These are phyloP conservation scores for Cephus cinctus DNA, from an alignment of 1,140 invertebrate genomes.

Conservation along the genomic window DNA sequence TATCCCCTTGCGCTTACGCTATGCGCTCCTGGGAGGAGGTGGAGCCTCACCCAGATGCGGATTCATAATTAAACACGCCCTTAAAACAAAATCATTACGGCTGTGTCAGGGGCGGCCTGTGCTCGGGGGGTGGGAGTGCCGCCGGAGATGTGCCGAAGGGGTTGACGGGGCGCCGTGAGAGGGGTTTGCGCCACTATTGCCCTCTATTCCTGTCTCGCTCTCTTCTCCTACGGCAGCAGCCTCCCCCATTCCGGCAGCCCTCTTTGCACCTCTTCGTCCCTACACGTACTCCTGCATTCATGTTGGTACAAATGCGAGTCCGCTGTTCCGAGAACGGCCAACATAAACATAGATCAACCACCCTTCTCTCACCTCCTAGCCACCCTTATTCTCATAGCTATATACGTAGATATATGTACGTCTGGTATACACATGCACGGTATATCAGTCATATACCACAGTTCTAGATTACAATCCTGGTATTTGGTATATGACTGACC, in stretches of 20 bases:
- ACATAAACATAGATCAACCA: conserved; percentile 16
- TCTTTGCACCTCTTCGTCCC: too few species aligned
- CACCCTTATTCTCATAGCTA: too few species aligned
- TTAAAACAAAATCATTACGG: conserved; percentile 59
- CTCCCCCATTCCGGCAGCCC: background rate
- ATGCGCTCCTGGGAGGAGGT: too few species aligned
- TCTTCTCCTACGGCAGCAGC: background rate
- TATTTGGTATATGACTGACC: conserved; percentile 1
- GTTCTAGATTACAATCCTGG: conserved; percentile 3
- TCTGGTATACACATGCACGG: too few species aligned
- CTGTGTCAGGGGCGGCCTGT: conserved; percentile 25
- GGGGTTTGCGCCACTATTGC: too few species aligned
- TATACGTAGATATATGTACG: too few species aligned
- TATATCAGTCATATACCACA: too few species aligned
- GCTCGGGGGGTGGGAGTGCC: conserved; percentile 9
- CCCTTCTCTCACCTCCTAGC: background rate
- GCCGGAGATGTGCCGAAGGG: conserved; percentile 21
- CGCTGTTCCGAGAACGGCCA: conserved; percentile 15
- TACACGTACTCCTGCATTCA: conserved; percentile 14
- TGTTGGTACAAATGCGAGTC: conserved; percentile 14
- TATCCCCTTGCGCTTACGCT: too few species aligned
- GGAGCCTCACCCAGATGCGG: conserved; percentile 54
- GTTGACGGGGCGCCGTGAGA: too few species aligned
- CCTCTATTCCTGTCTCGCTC: conserved; percentile 6
- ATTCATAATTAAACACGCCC: conserved; percentile 60